Evolutionary conservation across 2,888 invertebrate species (phyloP).

Genomic region (Campoplex nolae): DNA sequence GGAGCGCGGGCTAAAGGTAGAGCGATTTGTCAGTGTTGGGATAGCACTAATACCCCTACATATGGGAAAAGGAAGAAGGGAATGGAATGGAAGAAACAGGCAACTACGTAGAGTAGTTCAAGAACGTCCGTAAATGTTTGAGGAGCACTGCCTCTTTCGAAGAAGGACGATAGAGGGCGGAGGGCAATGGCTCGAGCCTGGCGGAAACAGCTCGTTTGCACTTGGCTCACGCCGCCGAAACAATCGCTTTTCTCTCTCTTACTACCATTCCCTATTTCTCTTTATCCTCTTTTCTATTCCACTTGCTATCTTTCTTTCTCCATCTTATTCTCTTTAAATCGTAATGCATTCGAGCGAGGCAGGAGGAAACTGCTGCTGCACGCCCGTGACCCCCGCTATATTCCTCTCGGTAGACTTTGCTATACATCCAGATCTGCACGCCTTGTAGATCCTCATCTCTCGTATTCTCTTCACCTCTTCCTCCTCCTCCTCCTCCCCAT

Average conservation of each 20-base stretch:
- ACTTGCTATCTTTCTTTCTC: neutral
- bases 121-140: slow-evolving; percentile 71
- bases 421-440: slow-evolving; percentile 5
- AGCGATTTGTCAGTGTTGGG: slow-evolving; percentile 9
- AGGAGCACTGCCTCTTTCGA: slow-evolving; percentile 60
- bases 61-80: slow-evolving; percentile 6
- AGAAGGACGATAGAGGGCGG: slow-evolving; percentile 22
- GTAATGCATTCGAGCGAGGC: slow-evolving; percentile 71
- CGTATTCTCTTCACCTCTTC: slow-evolving; percentile 8
- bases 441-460: slow-evolving; percentile 24
- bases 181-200: slow-evolving; percentile 49
- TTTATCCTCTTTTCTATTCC: slow-evolving; percentile 72
- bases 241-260: slow-evolving; percentile 74
- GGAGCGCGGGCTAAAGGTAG: neutral
- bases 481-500: neutral
- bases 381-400: slow-evolving; percentile 64
- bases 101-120: slow-evolving; percentile 63
- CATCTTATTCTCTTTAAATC: slow-evolving; percentile 75
- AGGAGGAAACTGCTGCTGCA: slow-evolving; percentile 25
- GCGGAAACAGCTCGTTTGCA: slow-evolving; percentile 74
- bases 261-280: slow-evolving; percentile 71
- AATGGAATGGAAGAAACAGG: slow-evolving; percentile 54
- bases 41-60: slow-evolving; percentile 38
- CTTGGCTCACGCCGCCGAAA: slow-evolving; percentile 78
- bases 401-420: slow-evolving; percentile 11